phyloP scores from a whole-genome alignment of 2,113 vertebrate species.

The Haemorhous mexicanus region DNA sequence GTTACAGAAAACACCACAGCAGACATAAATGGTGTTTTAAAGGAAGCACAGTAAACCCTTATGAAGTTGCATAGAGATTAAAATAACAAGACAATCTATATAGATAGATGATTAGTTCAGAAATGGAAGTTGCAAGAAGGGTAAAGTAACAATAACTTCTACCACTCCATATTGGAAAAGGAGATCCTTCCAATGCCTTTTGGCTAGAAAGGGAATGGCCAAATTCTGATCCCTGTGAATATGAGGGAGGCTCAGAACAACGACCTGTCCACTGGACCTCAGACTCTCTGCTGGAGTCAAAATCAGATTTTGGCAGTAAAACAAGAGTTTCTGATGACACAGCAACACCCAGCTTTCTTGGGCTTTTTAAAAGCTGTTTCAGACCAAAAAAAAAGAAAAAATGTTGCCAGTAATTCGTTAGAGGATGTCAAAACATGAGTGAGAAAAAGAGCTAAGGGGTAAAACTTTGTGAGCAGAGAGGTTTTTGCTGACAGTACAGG shows the following conservation, averaged over 20 bases:
- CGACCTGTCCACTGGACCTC: neutral
- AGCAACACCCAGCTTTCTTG: neutral
- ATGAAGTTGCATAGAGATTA: neutral
- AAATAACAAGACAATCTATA: neutral
- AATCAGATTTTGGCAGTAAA: neutral
- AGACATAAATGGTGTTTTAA: neutral
- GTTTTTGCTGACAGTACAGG: neutral
- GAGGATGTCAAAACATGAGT: neutral
- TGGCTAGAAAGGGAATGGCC: neutral
- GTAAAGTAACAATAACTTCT: neutral
- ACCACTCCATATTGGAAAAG: rapidly evolving
- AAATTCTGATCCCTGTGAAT: rapidly evolving
- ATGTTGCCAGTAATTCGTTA: neutral
- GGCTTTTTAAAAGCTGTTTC: neutral
- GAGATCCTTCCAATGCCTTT: neutral
- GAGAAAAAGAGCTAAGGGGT: neutral
- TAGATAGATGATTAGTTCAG: neutral
- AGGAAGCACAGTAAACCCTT: neutral
- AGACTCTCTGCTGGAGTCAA: neutral
- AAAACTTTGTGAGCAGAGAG: neutral
- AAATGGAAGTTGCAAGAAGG: neutral
- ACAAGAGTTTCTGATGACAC: neutral
- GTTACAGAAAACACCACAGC: neutral
- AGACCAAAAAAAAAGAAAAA: no score
- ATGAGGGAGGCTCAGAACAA: neutral